Base-by-base conservation (phyloP, 2,888 invertebrate genomes). In the Melinaea menophilus region DNA sequence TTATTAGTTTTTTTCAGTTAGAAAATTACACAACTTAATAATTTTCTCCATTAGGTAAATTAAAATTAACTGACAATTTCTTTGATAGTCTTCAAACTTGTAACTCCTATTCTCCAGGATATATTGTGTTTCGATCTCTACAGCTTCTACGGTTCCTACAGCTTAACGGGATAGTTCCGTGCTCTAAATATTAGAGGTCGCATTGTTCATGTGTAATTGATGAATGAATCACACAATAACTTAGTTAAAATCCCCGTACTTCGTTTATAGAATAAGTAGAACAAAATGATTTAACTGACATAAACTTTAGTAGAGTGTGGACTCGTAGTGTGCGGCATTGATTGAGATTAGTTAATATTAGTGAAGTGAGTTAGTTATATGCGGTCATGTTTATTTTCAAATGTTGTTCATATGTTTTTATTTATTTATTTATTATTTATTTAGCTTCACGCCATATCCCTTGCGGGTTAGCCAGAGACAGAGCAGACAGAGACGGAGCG, bases 141-240 rank as follows among this genome's bases (percentile, higher is more conserved):
- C 22, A 22, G 22, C 22, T 22, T 22, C 22, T 22, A 22, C 22
- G 4, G 96, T 95, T 0, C 96, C 96, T n/a, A 94, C 92, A 9
- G 95, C 93, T 70, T 94, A 94, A 83, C 96, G 96, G 67, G 94
- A 93, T 68, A 96, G 92, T 79, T 95, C 95, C 41, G 95, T 95
- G 69, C 92, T 93, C 77, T 94, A 93, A 1, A 94, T 88, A 94
- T 94, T 0, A 95, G 85, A 0, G 94, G 95, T 76, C 95, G 91
- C 61, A 93, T 93, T 93, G 82, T 31, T 56, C 34, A 60, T 51
- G 63, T 59, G 12, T 7, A n/a, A n/a, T n/a, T n/a, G n/a, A n/a
- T n/a, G n/a, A n/a, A n/a, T n/a, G n/a, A n/a, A n/a, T n/a, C n/a
- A n/a, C n/a, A n/a, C n/a, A n/a, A n/a, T n/a, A n/a, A n/a, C n/a